These are phyloP conservation scores for Eupithecia subumbrata DNA, from an alignment of 2,888 invertebrate species.

Conservation along the genomic window DNA sequence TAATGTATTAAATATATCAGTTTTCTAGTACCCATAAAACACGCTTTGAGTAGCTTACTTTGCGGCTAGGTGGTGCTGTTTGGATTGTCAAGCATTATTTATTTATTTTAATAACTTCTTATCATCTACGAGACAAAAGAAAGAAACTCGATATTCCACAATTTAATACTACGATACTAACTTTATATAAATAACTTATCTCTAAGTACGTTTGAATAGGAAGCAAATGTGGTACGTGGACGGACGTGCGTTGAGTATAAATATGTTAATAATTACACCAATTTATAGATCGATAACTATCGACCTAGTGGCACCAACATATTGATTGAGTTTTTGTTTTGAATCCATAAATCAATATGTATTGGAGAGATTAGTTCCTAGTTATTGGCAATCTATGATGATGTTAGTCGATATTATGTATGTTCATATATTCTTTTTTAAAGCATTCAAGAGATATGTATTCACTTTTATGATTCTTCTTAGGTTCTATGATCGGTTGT, in stretches of 20 bases:
- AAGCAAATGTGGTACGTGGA: not conserved
- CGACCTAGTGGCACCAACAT: conserved; percentile 11
- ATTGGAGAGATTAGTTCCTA: conserved; percentile 31
- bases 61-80: too few species aligned
- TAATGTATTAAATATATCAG: too few species aligned
- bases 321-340: conserved; percentile 33
- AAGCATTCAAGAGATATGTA: too few species aligned
- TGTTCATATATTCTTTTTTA: not conserved
- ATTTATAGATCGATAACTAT: conserved; percentile 5
- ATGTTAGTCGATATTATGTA: not conserved
- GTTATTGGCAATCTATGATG: conserved; percentile 23
- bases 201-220: not conserved
- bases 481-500: too few species aligned
- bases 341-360: conserved; percentile 27
- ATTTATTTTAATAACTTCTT: too few species aligned
- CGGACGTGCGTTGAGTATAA: not conserved
- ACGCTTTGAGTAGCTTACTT: too few species aligned
- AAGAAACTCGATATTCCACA: too few species aligned
- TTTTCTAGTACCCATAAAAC: too few species aligned
- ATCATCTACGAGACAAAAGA: too few species aligned
- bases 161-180: too few species aligned
- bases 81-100: too few species aligned
- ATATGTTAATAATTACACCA: not conserved
- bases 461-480: too few species aligned
- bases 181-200: not conserved